Evolutionary conservation across 2,797 vertebrate species (phyloP), one percentile per base, ranked within the genome.

Genomic region (Pipistrellus pygmaeus): DNA sequence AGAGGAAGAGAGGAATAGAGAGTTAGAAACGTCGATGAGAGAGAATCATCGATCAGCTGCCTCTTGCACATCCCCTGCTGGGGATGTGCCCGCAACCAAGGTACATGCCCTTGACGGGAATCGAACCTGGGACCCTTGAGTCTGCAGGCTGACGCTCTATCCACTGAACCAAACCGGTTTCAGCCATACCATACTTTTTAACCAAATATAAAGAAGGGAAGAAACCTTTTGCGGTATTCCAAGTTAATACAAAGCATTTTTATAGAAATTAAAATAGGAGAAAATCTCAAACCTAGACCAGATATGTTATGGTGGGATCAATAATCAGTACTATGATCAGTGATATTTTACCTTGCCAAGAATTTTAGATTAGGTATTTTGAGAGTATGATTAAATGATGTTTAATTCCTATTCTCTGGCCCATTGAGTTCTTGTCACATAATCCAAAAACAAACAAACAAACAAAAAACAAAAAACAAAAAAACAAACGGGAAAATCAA

Each of bases 331-430:
- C 64, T 90, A 48, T 77, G 18, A 77, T 80, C n/a, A 72, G 51
- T 64, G 38, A 85, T 75, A 84, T 66, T 93, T 90, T 64, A 76
- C 69, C 38, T 82, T 94, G 64, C 81, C 27, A 96, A 68, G 69
- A 92, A 80, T 95, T 94, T 96, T 93, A 85, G 82, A 71, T 55
- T 38, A 55, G 4, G 62, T 68, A n/a, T 92, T 96, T 90, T 44
- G 68, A 35, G 38, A 92, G 23, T 57, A 8, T 72, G 53, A 35
- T 82, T 83, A 85, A 57, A 53, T 86, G 41, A 5, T 62, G 85
- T 23, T 77, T 66, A 88, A 78, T 73, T 94, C 27, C 27, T 72
- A 5, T 57, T 85, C 21, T 91, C 69, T 83, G 41, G 69, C 51
- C 55, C 75, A 6, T 44, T 85, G 76, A 77, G 8, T 32, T 92